Percentiles rank a stretch among this genome's conserved stretches.
phyloP scores from a whole-genome alignment of 2,797 vertebrate species.

The Leptodactylus fallax region DNA sequence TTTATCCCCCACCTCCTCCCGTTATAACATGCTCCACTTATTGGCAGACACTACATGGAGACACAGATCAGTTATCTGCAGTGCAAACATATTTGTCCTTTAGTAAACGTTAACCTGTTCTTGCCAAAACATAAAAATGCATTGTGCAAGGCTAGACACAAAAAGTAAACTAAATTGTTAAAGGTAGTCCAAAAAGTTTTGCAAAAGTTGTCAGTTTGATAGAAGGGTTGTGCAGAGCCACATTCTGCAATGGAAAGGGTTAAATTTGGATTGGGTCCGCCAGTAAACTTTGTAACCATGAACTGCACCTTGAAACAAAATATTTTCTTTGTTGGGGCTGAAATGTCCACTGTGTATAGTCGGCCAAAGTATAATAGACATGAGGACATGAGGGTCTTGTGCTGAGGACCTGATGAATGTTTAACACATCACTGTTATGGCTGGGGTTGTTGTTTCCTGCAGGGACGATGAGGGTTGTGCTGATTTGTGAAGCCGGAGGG shows the following conservation, averaged over 20 bases:
- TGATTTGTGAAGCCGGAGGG: conserved; percentile 44
- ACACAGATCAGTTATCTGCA: conserved; percentile 26
- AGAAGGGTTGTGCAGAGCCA: not conserved
- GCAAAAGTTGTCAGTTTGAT: not conserved
- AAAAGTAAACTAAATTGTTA: not conserved
- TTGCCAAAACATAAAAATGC: not conserved
- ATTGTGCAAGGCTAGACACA: not conserved
- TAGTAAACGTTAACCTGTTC: conserved; percentile 8
- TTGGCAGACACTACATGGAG: conserved; percentile 25
- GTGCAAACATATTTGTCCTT: conserved; percentile 41
- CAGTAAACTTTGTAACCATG: not conserved
- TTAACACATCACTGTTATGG: not conserved
- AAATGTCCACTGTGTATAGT: not conserved
- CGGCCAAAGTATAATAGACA: not conserved
- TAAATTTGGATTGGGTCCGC: not conserved
- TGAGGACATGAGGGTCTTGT: not conserved
- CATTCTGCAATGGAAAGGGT: not conserved
- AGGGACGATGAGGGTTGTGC: not conserved
- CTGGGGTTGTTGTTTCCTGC: not conserved
- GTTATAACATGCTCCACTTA: conserved; percentile 5
- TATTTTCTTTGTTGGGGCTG: not conserved
- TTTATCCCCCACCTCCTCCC: conserved; percentile 20
- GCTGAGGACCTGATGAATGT: not conserved
- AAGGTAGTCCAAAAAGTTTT: not conserved
- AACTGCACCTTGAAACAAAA: not conserved